Base-by-base conservation (phyloP, 2,113 vertebrate species). In the Morphnarchus princeps region DNA sequence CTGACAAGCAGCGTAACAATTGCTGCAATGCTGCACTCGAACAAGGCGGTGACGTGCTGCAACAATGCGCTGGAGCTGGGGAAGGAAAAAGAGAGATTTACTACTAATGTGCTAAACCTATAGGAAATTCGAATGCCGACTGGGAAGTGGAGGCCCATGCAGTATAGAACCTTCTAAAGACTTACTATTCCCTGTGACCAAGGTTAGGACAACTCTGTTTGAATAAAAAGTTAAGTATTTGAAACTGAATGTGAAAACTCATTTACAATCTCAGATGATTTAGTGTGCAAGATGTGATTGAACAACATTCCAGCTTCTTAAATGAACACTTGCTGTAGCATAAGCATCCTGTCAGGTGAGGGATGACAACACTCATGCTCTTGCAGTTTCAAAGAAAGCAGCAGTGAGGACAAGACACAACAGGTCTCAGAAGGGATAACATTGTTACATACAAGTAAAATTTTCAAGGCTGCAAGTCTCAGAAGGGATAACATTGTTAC, bases 21-120 rank as follows among this genome's bases (percentile, higher is more conserved):
- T 1, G 98, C 98, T 1, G 99, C 99, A 36, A 96, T 31, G 4
- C 98, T 96, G 97, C 99, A 99, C 94, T 99, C 99, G 12, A 99
- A 92, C 92, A 99, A 92, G 4, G 99, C 99, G 0, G 99, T 99
- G 84, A 99, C 63, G 29, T 99, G 99, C 95, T 99, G 99, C 93
- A 99, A 96, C 69, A 99, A 94, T 0, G 99, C 99, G 3, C 99
- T 99, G 92, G 99, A 99, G 32, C 99, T 99, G 87, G 0, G 42
- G 55, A 61, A 36, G 59, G 24, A 66, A 40, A 54, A 16, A 65
- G 38, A 28, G 12, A n/a, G 7, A 61, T 32, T 36, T 32, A 69
- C 16, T n/a, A 9, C 18, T 58, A 1, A 4, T 7, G 20, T 9
- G 29, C n/a, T 34, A 43, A 42, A 9, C 3, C 22, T 8, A 3